A percentile compares a stretch with the other conserved stretches of the same genome.
Evolutionary conservation across 2,888 invertebrate species (phyloP).

Genomic region (Cataglyphis albicans): DNA sequence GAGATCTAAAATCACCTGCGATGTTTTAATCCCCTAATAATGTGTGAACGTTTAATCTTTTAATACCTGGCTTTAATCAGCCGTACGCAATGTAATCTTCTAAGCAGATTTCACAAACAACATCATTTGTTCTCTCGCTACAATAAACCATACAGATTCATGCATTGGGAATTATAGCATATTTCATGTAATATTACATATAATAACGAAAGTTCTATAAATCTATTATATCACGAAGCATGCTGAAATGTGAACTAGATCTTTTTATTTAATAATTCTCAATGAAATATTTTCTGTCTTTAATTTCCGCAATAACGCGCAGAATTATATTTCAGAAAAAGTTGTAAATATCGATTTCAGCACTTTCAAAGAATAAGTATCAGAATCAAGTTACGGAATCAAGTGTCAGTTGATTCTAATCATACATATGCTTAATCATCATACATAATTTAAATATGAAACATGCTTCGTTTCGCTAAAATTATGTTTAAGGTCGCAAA

Average conservation of each 20-base stretch:
- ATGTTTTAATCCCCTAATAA: constrained; percentile 51
- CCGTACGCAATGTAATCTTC: constrained; percentile 19
- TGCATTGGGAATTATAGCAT: background rate
- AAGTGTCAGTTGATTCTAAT: background rate
- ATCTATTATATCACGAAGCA: background rate
- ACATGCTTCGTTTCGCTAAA: background rate
- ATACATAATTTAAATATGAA: too few relatives aligned
- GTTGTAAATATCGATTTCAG: background rate
- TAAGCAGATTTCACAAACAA: constrained; percentile 43
- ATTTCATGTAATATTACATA: background rate
- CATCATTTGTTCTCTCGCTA: constrained; percentile 3
- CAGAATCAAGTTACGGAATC: constrained; percentile 7
- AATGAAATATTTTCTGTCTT: background rate
- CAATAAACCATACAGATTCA: background rate
- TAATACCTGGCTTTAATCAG: constrained; percentile 41
- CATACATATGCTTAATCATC: background rate
- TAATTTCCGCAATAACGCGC: constrained; percentile 1
- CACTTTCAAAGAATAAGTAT: background rate
- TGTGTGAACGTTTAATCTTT: constrained; percentile 39
- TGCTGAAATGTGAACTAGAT: background rate
- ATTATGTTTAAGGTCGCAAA: background rate
- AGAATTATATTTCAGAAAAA: background rate
- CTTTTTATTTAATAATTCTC: background rate
- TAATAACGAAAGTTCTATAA: background rate
- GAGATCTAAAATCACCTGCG: constrained; percentile 28